Conservation (phyloP, 2,888 invertebrate genomes). For the Margaritifera margaritifera region DNA sequence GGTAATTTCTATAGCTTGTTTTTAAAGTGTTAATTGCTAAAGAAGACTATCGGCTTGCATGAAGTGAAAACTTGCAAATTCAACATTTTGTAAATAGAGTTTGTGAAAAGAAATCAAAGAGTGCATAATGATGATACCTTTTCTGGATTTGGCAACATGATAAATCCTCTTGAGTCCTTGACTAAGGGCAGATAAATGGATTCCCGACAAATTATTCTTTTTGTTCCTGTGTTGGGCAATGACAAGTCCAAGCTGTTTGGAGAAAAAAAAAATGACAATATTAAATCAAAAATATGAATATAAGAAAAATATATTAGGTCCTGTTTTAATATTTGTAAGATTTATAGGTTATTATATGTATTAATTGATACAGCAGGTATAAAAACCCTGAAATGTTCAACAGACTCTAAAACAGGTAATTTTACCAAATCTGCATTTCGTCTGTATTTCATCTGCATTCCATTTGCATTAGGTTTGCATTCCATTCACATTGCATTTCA, state of each 20-base stretch:
- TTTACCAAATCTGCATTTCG: too few species aligned
- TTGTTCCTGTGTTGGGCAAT: slow-evolving; percentile 68
- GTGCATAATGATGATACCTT: slow-evolving; percentile 50
- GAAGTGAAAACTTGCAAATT: not conserved
- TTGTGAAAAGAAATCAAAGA: not conserved
- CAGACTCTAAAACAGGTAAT: too few species aligned
- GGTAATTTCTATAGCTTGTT: too few species aligned
- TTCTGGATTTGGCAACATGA: slow-evolving; percentile 56
- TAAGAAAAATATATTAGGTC: not conserved
- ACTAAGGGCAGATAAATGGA: slow-evolving; percentile 62
- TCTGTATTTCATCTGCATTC: too few species aligned
- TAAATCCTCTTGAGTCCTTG: slow-evolving; percentile 63
- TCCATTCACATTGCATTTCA: too few species aligned
- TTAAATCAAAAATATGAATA: not conserved
- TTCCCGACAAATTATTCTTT: slow-evolving; percentile 62
- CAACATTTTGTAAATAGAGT: not conserved
- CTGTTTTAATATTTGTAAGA: too few species aligned
- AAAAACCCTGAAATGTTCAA: too few species aligned
- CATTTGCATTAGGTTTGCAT: too few species aligned
- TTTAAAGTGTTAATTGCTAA: too few species aligned
- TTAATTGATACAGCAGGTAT: too few species aligned
- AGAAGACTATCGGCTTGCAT: too few species aligned
- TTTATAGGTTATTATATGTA: too few species aligned
- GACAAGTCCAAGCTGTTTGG: slow-evolving; percentile 62
- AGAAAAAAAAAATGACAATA: not conserved